Conservation (phyloP, 2,888 invertebrate genomes). For the Stenichneumon culpator region DNA sequence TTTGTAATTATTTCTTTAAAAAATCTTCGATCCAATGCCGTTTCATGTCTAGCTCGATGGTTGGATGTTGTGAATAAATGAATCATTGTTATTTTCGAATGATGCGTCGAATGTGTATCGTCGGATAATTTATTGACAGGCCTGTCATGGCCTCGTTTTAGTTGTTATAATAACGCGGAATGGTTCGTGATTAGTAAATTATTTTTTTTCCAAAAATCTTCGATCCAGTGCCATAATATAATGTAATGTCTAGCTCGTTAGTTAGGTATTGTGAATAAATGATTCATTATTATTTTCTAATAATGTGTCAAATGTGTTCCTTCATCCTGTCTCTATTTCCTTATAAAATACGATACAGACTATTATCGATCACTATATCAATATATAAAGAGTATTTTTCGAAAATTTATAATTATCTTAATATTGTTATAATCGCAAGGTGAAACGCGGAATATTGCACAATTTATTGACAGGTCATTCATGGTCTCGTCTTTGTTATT, state of each 20-base stretch:
- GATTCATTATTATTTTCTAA: neutral
- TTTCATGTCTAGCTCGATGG: neutral
- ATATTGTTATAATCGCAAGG: no score
- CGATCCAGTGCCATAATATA: constrained; percentile 13
- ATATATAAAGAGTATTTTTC: no score
- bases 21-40: neutral
- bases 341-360: neutral
- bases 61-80: neutral
- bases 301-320: neutral
- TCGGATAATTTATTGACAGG: neutral
- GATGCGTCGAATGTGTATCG: neutral
- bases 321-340: neutral
- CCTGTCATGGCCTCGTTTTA: neutral
- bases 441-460: no score
- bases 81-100: constrained; percentile 5
- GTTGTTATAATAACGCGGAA: neutral
- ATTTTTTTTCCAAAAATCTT: neutral
- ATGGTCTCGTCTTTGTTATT: no score
- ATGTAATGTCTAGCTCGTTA: neutral
- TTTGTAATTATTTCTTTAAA: neutral
- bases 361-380: neutral
- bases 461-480: no score
- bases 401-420: no score
- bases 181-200: neutral
- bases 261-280: neutral